Percentiles rank a stretch among this genome's conserved stretches.
Evolutionary conservation across 2,113 vertebrate species (phyloP).

Genomic region (Rutilus rutilus): DNA sequence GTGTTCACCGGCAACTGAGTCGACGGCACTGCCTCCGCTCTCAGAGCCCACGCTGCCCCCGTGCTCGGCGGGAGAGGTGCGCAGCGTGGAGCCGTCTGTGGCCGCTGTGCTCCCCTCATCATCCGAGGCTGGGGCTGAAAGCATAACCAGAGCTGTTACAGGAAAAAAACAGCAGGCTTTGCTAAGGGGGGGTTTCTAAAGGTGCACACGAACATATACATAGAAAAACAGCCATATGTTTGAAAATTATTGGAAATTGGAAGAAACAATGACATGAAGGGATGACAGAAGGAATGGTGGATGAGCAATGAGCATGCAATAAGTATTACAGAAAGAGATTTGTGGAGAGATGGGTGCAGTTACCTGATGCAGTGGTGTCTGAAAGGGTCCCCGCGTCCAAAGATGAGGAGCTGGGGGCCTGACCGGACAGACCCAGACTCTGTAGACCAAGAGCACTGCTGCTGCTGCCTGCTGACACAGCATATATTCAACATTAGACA

Average conservation of each 20-base stretch:
- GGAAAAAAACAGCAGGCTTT: slow-evolving; percentile 82
- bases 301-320: neutral
- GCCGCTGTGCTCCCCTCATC: slow-evolving; percentile 98
- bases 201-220: slow-evolving; percentile 57
- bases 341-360: slow-evolving; percentile 61
- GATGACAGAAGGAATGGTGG: slow-evolving; percentile 22
- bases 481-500: neutral
- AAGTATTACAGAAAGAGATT: neutral
- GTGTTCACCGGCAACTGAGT: slow-evolving; percentile 97
- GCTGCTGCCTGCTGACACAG: slow-evolving; percentile 85
- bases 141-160: slow-evolving; percentile 96
- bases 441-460: slow-evolving; percentile 97
- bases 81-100: slow-evolving; percentile 94
- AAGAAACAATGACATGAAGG: neutral
- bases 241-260: neutral
- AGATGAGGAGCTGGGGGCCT: slow-evolving; percentile 97
- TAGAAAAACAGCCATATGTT: slow-evolving; percentile 47
- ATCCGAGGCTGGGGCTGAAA: slow-evolving; percentile 98
- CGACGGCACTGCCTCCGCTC: slow-evolving; percentile 96
- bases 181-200: slow-evolving; percentile 62
- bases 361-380: slow-evolving; percentile 99
- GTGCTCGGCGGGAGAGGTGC: slow-evolving; percentile 96
- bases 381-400: slow-evolving; percentile 96
- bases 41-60: slow-evolving; percentile 97
- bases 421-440: slow-evolving; percentile 94